These are phyloP conservation scores for Lithophane semibrunnea DNA, from an alignment of 2,888 invertebrate species.

Conservation along the genomic window DNA sequence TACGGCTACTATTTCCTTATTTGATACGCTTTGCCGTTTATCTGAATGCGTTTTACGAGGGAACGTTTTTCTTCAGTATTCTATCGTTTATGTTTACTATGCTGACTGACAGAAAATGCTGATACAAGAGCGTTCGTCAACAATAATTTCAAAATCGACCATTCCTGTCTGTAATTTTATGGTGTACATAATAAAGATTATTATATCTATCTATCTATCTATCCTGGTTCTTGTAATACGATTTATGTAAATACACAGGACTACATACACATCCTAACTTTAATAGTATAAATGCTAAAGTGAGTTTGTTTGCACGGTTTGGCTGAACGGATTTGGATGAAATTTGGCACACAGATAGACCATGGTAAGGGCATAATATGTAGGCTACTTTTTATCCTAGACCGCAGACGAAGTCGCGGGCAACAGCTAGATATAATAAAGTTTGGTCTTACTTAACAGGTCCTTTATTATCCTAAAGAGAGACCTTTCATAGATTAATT, in stretches of 20 bases:
- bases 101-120: slow-evolving; percentile 9
- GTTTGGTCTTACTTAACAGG: not conserved
- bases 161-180: too few species aligned
- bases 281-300: too few species aligned
- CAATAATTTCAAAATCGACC: not conserved
- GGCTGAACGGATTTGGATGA: too few species aligned
- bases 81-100: slow-evolving; percentile 36
- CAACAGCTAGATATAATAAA: too few species aligned
- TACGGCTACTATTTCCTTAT: slow-evolving; percentile 55
- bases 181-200: too few species aligned
- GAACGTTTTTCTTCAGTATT: slow-evolving; percentile 23
- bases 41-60: slow-evolving; percentile 33
- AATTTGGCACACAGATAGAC: too few species aligned
- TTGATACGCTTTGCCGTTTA: slow-evolving; percentile 29
- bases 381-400: too few species aligned
- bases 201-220: too few species aligned
- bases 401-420: too few species aligned
- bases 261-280: not conserved
- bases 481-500: not conserved
- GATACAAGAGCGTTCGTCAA: not conserved
- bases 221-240: too few species aligned
- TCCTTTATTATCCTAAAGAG: not conserved
- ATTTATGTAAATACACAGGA: not conserved
- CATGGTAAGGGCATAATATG: too few species aligned
- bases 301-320: too few species aligned